Conservation (phyloP, 2,797 vertebrate genomes). For the Coracias cyanogaster region DNA sequence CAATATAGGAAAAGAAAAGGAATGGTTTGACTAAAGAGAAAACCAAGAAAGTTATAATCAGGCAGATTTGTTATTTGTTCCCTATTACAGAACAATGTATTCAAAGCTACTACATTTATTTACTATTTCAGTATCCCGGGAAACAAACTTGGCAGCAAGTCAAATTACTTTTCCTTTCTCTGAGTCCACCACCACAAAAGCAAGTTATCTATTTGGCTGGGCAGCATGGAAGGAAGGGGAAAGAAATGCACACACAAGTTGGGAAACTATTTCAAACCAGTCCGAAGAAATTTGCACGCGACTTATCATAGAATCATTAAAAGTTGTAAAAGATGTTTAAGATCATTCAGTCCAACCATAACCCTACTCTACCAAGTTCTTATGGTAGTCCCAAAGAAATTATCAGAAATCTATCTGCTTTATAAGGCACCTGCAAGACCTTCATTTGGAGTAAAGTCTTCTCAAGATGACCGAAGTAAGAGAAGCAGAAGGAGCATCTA, state of each 20-base stretch:
- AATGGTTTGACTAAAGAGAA: neutral
- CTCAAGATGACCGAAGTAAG: neutral
- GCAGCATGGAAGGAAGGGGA: neutral
- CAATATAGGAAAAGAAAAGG: neutral
- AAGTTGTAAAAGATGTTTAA: too few species aligned
- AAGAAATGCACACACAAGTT: neutral
- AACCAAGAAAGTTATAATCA: neutral
- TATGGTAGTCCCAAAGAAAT: neutral
- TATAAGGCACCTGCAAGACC: neutral
- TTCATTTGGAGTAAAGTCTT: neutral
- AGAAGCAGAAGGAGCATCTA: neutral
- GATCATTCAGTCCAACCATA: too few species aligned
- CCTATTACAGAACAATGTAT: neutral
- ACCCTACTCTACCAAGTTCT: too few species aligned
- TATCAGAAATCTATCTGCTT: neutral
- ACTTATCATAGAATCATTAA: neutral
- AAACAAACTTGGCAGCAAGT: neutral
- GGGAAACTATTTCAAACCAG: neutral
- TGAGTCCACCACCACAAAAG: neutral
- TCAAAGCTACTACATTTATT: neutral
- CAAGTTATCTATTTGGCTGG: neutral
- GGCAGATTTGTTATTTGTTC: neutral
- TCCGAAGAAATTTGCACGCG: neutral
- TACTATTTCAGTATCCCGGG: neutral
- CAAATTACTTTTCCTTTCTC: neutral